Evolutionary conservation across 2,888 invertebrate species (phyloP).

Genomic region (Spodoptera littoralis): DNA sequence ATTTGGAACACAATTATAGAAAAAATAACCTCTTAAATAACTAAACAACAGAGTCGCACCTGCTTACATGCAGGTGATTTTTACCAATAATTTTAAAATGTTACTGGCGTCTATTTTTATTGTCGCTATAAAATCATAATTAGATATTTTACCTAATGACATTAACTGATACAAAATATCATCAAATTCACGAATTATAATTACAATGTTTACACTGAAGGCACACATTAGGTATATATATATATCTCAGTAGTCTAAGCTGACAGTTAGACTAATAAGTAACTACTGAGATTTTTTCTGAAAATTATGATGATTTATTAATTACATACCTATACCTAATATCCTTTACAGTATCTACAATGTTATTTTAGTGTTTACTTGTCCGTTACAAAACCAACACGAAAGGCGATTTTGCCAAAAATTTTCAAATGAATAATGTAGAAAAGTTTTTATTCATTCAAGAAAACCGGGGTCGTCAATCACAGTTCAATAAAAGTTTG

Average conservation of each 20-base stretch:
- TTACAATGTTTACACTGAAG: no score
- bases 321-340: no score
- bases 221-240: no score
- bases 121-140: not conserved
- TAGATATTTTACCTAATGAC: not conserved
- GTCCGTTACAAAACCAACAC: no score
- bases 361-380: no score
- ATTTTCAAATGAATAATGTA: not conserved
- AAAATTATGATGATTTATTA: no score
- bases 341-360: no score
- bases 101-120: conserved; percentile 3
- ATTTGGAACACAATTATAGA: no score
- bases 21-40: not conserved
- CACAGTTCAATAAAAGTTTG: conserved; percentile 12
- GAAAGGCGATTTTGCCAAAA: not conserved
- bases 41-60: conserved; percentile 14
- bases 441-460: not conserved
- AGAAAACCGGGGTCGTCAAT: conserved; percentile 13
- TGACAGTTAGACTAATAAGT: no score
- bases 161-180: not conserved
- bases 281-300: no score
- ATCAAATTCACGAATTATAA: no score
- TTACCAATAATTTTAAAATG: not conserved
- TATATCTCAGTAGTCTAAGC: no score
- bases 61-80: conserved; percentile 12